These are phyloP conservation scores for Orycteropus afer DNA, from an alignment of 2,113 vertebrate species.

Conservation along the genomic window DNA sequence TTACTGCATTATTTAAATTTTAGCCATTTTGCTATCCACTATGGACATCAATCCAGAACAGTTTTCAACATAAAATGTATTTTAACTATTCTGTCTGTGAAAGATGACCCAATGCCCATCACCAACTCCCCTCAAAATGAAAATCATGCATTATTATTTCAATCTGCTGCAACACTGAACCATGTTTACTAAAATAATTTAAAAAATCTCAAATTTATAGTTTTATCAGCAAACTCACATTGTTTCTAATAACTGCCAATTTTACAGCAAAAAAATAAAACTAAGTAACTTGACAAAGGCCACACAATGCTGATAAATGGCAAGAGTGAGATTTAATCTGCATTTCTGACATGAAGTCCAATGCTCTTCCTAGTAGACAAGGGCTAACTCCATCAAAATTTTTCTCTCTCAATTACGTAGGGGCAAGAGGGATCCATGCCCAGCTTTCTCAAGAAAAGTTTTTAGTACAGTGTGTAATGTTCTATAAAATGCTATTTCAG, in stretches of 20 bases:
- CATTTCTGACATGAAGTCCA: accelerated
- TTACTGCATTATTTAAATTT: not conserved
- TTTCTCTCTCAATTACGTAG: not conserved
- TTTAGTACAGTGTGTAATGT: not conserved
- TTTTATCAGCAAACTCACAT: not conserved
- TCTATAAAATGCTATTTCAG: not conserved
- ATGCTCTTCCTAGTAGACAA: not conserved
- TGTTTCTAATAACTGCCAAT: not conserved
- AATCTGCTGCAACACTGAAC: not conserved
- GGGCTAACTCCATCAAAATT: accelerated
- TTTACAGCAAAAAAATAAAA: not conserved
- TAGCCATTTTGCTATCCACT: not conserved
- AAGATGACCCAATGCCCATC: not conserved
- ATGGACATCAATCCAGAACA: not conserved
- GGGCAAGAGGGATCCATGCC: not conserved
- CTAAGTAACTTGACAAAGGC: not conserved
- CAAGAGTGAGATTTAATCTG: not conserved
- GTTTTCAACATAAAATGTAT: not conserved
- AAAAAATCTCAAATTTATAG: not conserved
- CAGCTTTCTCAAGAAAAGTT: not conserved
- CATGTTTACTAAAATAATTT: not conserved
- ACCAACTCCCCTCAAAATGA: not conserved
- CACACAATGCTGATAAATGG: accelerated
- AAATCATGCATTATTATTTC: not conserved
- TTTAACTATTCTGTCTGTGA: not conserved